Base-by-base conservation (phyloP, 2,797 vertebrate species). In the Periparus ater region DNA sequence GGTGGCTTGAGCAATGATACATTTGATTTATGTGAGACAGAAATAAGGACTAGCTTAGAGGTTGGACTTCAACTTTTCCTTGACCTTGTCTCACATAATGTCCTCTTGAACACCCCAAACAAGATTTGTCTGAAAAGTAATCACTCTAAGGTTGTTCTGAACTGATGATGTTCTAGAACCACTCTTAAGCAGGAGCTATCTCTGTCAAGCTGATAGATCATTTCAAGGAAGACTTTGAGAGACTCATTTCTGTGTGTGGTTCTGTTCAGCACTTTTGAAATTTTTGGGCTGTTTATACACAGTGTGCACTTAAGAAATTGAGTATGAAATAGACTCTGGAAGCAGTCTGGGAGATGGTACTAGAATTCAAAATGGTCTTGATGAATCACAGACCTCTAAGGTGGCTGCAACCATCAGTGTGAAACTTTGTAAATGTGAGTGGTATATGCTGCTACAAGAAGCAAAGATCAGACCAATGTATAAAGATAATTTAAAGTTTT, bases 201-300 rank as follows among this genome's bases (percentile, higher is more conserved):
- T 81, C 55, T 53, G 20, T 51, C 13, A 44, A 60, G 25, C 5
- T 70, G 29, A 17, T 7, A 65, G 47, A 34, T 27, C 2, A 47
- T 60, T 51, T 70, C 57, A 63, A 36, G n/a, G 45, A 61, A 44
- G 17, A 22, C 36, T 15, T 45, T 0, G 1, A 6, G 45, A 66
- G 18, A 14, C 14, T 61, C 1, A 26, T 77, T n/a, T 29, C 11
- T 3, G 5, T 1, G 0, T 20, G 25, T 40, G 9, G 11, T 20
- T 72, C 55, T 44, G 7, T 78, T 79, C 42, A n/a, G 38, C 42
- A n/a, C 32, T 82, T 73, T 38, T 22, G 50, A 19, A 57, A 22
- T 34, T 67, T 67, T 78, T 88, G 42, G 22, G 32, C 4, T 77
- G 22, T 45, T 89, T 54, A 50, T 45, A 51, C 10, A 9, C 25